Percentiles rank a stretch among this genome's conserved stretches.
These are phyloP conservation scores for Pemphigus obesinymphae DNA, from an alignment of 1,140 invertebrate genomes.

Conservation along the genomic window DNA sequence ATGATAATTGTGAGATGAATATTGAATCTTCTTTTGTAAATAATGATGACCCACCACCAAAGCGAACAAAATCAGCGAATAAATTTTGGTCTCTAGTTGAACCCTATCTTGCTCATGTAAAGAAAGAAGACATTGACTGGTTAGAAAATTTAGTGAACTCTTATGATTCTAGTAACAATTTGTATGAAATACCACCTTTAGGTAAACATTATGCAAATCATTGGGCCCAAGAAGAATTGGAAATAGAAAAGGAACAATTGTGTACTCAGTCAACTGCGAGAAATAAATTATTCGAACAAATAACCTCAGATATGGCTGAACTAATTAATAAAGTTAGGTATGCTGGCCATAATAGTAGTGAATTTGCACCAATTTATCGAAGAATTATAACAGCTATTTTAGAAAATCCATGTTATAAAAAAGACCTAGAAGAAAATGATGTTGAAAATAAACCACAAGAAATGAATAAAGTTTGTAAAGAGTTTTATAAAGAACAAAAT, in stretches of 20 bases:
- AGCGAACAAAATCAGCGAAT: slow-evolving; percentile 82
- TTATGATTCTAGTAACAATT: slow-evolving; percentile 62
- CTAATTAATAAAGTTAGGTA: slow-evolving; percentile 6
- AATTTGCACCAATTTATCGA: slow-evolving; percentile 80
- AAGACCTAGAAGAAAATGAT: slow-evolving; percentile 52
- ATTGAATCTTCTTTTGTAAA: neutral
- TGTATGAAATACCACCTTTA: slow-evolving; percentile 71
- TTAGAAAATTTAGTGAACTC: slow-evolving; percentile 71
- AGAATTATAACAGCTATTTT: slow-evolving; percentile 81
- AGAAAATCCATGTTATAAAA: slow-evolving; percentile 66
- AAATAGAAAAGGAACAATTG: slow-evolving; percentile 61
- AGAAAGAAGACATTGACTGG: slow-evolving; percentile 74
- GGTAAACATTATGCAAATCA: slow-evolving; percentile 82
- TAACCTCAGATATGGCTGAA: neutral
- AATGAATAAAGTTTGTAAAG: slow-evolving; percentile 47
- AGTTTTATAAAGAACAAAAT: slow-evolving; percentile 18
- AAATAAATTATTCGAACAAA: neutral
- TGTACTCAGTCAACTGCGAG: slow-evolving; percentile 50
- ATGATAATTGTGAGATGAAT: neutral
- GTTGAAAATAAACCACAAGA: slow-evolving; percentile 46
- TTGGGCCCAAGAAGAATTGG: slow-evolving; percentile 81
- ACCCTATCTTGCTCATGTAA: slow-evolving; percentile 85
- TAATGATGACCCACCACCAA: neutral
- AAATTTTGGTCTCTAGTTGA: slow-evolving; percentile 94
- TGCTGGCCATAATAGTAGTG: slow-evolving; percentile 54